Percentiles rank a stretch among this genome's conserved stretches.
phyloP scores from a whole-genome alignment of 1,140 invertebrate species.

The Bombus waltoni region DNA sequence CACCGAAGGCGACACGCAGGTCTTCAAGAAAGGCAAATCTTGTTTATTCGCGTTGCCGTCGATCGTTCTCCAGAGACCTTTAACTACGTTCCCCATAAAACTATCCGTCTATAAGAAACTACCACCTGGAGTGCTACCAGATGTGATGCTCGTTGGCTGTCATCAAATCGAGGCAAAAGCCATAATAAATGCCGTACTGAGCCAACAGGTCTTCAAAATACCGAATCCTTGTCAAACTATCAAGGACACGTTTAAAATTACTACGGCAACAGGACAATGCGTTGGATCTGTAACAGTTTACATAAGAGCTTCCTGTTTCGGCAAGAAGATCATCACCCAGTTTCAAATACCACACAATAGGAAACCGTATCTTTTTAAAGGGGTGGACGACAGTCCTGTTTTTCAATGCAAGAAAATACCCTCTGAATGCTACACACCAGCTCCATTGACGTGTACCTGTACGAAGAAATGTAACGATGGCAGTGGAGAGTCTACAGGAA shows the following conservation, averaged over 20 bases:
- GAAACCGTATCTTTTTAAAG: slow-evolving; percentile 79
- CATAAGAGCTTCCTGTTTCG: slow-evolving; percentile 86
- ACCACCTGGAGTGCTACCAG: slow-evolving; percentile 76
- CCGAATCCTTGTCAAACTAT: slow-evolving; percentile 76
- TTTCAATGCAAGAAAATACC: slow-evolving; percentile 75
- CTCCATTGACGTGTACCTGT: slow-evolving; percentile 50
- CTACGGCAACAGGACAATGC: slow-evolving; percentile 77
- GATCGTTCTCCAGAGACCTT: slow-evolving; percentile 64
- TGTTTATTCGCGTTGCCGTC: slow-evolving; percentile 79
- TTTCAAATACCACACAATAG: slow-evolving; percentile 83
- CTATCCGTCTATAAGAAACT: slow-evolving; percentile 78
- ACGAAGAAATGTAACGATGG: slow-evolving; percentile 19
- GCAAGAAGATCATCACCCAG: slow-evolving; percentile 86
- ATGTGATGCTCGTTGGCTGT: slow-evolving; percentile 76
- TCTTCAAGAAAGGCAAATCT: slow-evolving; percentile 81
- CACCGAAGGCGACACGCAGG: slow-evolving; percentile 56
- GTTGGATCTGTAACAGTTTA: slow-evolving; percentile 84
- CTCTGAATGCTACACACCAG: slow-evolving; percentile 24
- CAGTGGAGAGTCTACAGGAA: slow-evolving; percentile 39
- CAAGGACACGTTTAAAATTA: slow-evolving; percentile 84
- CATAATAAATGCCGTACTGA: slow-evolving; percentile 74
- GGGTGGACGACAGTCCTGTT: slow-evolving; percentile 65
- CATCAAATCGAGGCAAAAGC: slow-evolving; percentile 72
- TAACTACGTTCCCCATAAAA: slow-evolving; percentile 75
- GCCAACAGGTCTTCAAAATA: slow-evolving; percentile 55